Percentiles rank a stretch among this genome's conserved stretches.
These are phyloP conservation scores for Pipa parva DNA, from an alignment of 2,113 vertebrate genomes.

Conservation along the genomic window DNA sequence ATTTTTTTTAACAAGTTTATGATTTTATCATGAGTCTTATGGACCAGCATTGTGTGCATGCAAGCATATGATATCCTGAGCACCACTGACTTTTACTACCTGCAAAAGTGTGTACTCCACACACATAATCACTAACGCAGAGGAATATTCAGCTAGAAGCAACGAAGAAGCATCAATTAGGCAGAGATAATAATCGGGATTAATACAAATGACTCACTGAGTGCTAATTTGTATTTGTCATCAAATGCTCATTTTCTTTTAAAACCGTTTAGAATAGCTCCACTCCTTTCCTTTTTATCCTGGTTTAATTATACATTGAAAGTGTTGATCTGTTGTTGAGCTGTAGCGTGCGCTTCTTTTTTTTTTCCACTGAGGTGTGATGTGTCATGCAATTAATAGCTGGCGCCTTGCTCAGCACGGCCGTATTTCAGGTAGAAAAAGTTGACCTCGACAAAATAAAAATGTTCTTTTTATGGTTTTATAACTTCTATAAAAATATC, in stretches of 20 bases:
- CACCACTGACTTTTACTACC: neutral
- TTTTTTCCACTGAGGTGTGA: conserved; percentile 2
- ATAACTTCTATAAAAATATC: too few relatives aligned
- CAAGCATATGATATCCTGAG: neutral
- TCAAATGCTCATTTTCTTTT: conserved; percentile 9
- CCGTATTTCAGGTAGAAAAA: neutral
- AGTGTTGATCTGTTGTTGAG: conserved; percentile 15
- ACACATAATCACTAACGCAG: conserved; percentile 20
- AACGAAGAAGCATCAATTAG: conserved; percentile 12
- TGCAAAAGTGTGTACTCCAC: neutral
- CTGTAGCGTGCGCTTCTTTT: conserved; percentile 5
- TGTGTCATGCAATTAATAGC: neutral
- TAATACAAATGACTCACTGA: conserved; percentile 20
- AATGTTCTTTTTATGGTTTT: too few relatives aligned
- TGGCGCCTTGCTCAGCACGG: conserved; percentile 8
- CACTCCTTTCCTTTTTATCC: conserved; percentile 4
- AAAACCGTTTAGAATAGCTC: neutral
- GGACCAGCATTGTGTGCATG: too few relatives aligned
- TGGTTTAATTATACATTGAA: conserved; percentile 27
- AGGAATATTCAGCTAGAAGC: neutral
- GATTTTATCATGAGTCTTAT: too few relatives aligned
- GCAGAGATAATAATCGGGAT: neutral
- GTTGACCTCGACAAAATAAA: neutral
- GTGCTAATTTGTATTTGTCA: conserved; percentile 30
- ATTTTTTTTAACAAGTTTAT: too few relatives aligned